These are phyloP conservation scores for Strigamia transsilvanica DNA, from an alignment of 2,888 invertebrate species.

Conservation along the genomic window DNA sequence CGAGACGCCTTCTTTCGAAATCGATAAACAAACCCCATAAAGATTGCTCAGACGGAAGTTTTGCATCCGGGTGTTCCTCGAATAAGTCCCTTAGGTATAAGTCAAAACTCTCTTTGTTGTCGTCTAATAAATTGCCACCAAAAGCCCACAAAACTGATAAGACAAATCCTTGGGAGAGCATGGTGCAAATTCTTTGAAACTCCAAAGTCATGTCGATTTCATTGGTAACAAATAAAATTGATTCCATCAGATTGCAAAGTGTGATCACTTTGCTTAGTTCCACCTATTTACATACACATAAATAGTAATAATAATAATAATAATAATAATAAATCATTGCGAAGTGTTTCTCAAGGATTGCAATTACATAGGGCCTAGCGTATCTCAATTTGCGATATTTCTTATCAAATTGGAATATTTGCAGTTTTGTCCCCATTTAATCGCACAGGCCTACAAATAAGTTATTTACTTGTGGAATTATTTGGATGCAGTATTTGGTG, in stretches of 20 bases:
- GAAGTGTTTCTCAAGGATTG: no score
- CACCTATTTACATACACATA: no score
- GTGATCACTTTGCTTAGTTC: constrained; percentile 82
- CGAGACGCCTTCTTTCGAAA: constrained; percentile 74
- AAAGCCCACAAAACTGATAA: constrained; percentile 86
- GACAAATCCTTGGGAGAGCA: constrained; percentile 79
- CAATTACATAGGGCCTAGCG: no score
- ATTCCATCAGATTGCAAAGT: constrained; percentile 77
- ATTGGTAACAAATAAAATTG: constrained; percentile 73
- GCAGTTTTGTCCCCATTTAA: no score
- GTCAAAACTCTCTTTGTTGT: constrained; percentile 76
- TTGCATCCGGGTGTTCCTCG: constrained; percentile 75
- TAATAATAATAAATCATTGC: no score
- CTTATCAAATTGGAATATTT: no score
- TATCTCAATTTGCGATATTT: no score
- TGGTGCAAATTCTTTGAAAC: constrained; percentile 68
- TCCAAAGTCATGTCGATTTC: constrained; percentile 72
- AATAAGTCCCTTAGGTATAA: constrained; percentile 74
- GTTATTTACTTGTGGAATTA: constrained; percentile 76
- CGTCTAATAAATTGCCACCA: constrained; percentile 82
- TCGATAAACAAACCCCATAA: constrained; percentile 83
- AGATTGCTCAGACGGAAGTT: constrained; percentile 74
- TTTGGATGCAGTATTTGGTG: constrained; percentile 73
- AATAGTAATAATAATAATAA: no score
- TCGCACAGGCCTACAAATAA: no score